Conservation (phyloP, 2,797 vertebrate species). For the Chiroxiphia lanceolata region DNA sequence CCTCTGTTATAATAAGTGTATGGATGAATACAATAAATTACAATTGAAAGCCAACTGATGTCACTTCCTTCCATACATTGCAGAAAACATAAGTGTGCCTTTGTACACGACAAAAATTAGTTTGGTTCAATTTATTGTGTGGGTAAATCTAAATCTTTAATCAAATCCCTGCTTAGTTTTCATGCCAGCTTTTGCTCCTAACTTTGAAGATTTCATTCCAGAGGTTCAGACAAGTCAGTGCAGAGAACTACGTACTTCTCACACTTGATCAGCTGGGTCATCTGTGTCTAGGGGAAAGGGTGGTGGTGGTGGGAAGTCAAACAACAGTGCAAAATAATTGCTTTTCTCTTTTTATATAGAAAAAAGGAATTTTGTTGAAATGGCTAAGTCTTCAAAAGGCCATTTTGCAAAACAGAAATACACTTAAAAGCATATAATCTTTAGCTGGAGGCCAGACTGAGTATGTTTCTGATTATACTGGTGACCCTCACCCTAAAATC, state of each 20-base stretch:
- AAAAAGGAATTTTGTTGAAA: conserved; percentile 72
- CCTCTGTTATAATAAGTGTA: background rate
- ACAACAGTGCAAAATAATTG: conserved; percentile 74
- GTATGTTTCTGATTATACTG: conserved; percentile 82
- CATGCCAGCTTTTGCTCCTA: conserved; percentile 27
- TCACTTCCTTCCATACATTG: conserved; percentile 2
- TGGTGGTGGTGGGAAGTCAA: conserved; percentile 12
- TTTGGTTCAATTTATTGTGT: conserved; percentile 13
- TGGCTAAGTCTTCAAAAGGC: conserved; percentile 74
- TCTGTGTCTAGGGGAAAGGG: conserved; percentile 31
- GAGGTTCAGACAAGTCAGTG: conserved; percentile 21
- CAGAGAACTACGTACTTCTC: conserved; percentile 25
- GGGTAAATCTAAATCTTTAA: conserved; percentile 47
- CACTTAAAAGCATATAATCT: conserved; percentile 76
- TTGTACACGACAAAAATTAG: conserved; percentile 18
- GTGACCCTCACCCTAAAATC: conserved; percentile 81
- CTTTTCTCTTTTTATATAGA: conserved; percentile 58
- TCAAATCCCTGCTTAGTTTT: conserved; percentile 40
- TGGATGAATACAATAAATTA: conserved; percentile 31
- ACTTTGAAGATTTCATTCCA: conserved; percentile 60
- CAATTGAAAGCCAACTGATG: background rate
- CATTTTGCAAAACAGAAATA: conserved; percentile 70
- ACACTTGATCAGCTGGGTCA: conserved; percentile 60
- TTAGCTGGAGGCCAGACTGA: conserved; percentile 75
- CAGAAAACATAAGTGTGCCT: conserved; percentile 23